Evolutionary conservation across 2,888 invertebrate species (phyloP).

Genomic region (Cetonia aurata): DNA sequence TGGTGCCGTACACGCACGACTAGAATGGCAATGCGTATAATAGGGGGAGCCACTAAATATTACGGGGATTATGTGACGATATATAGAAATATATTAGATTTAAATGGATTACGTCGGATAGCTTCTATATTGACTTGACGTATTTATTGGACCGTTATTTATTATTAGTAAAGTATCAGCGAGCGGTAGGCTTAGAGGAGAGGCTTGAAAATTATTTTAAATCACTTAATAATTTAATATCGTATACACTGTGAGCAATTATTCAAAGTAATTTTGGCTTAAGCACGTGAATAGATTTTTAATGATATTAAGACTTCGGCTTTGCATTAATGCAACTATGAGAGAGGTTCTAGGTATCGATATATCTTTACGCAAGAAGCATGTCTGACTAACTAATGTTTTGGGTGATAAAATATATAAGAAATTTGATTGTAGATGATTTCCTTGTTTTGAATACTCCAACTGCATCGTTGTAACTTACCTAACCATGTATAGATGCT

Average conservation of each 20-base stretch:
- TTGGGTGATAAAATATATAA: too few species aligned
- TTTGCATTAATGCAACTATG: too few species aligned
- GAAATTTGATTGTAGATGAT: too few species aligned
- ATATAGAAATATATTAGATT: conserved; percentile 57
- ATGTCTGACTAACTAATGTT: too few species aligned
- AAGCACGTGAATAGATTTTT: conserved; percentile 21
- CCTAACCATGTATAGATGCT: too few species aligned
- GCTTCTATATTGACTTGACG: conserved; percentile 37
- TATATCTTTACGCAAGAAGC: too few species aligned
- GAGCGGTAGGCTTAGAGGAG: not conserved
- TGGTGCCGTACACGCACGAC: conserved; percentile 54
- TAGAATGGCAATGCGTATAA: conserved; percentile 54
- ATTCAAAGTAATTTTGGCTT: conserved; percentile 17
- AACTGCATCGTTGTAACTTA: too few species aligned
- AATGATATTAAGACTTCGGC: conserved; percentile 11
- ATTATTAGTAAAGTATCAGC: conserved; percentile 17
- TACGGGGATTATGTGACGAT: conserved; percentile 58
- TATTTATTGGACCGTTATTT: conserved; percentile 40
- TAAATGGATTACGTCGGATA: conserved; percentile 53
- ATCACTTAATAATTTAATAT: conserved; percentile 33
- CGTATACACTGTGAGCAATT: conserved; percentile 2
- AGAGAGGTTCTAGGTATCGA: too few species aligned
- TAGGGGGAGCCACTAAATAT: conserved; percentile 50
- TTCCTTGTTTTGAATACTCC: too few species aligned
- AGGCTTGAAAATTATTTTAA: conserved; percentile 36